Evolutionary conservation across 2,797 vertebrate species (phyloP).

Genomic region (Holocentrus rufus): DNA sequence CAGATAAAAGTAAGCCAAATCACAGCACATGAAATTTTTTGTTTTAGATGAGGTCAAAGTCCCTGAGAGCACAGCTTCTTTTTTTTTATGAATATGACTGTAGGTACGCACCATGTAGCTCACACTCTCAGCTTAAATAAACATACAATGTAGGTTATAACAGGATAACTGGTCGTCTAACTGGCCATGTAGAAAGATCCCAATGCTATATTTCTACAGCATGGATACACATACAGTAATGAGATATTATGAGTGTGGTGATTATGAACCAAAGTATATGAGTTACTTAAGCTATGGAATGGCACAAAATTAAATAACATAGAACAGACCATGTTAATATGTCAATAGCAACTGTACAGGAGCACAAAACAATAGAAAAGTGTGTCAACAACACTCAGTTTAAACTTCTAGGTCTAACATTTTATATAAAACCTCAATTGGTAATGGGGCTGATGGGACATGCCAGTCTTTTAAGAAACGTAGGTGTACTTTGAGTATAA

Average conservation of each 20-base stretch:
- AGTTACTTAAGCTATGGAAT: constrained; percentile 50
- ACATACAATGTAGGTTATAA: constrained; percentile 51
- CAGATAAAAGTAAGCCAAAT: constrained; percentile 64
- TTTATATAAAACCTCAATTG: constrained; percentile 7
- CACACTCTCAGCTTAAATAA: constrained; percentile 65
- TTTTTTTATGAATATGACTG: constrained; percentile 58
- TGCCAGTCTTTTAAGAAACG: not conserved
- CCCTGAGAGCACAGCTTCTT: constrained; percentile 76
- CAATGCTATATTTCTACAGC: constrained; percentile 51
- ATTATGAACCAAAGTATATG: constrained; percentile 55
- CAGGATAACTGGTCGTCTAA: constrained; percentile 30
- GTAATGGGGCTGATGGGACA: constrained; percentile 11
- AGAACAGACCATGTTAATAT: constrained; percentile 60
- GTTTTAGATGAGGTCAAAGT: constrained; percentile 68
- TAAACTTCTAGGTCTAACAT: constrained; percentile 28
- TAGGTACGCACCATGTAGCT: constrained; percentile 62
- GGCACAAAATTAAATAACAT: constrained; percentile 73
- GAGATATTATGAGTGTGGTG: constrained; percentile 46
- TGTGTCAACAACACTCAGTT: constrained; percentile 44
- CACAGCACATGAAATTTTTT: constrained; percentile 62
- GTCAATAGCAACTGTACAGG: constrained; percentile 66
- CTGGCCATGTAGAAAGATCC: constrained; percentile 66
- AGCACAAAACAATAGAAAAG: constrained; percentile 58
- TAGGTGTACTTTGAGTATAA: constrained; percentile 12
- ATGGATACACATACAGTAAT: constrained; percentile 71